Evolutionary conservation across 2,797 vertebrate genomes (phyloP).

Genomic region (Rhinogobio ventralis): DNA sequence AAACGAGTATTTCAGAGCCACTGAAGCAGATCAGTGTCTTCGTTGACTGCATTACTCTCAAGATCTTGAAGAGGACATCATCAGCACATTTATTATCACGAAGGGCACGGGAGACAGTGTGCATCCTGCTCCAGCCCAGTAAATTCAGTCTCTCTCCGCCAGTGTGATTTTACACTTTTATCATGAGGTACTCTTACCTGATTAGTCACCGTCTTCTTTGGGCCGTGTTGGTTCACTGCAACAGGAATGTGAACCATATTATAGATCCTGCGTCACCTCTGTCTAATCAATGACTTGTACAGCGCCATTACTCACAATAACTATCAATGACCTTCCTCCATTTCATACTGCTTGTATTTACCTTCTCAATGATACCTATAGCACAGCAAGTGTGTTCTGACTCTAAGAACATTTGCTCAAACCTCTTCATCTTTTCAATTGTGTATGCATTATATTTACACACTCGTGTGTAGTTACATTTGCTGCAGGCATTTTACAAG

Average conservation of each 20-base stretch:
- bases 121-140: background rate
- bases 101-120: background rate
- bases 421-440: background rate
- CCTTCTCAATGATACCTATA: background rate
- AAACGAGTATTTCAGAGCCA: background rate
- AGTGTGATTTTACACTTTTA: constrained; percentile 18
- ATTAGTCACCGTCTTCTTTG: constrained; percentile 40
- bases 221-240: constrained; percentile 11
- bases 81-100: constrained; percentile 23
- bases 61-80: constrained; percentile 38
- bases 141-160: constrained; percentile 13
- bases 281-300: constrained; percentile 32
- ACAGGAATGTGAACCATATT: constrained; percentile 26
- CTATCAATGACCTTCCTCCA: constrained; percentile 8
- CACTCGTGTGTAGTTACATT: constrained; percentile 12
- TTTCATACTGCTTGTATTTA: background rate
- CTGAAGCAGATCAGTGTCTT: constrained; percentile 16
- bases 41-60: constrained; percentile 3
- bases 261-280: constrained; percentile 8
- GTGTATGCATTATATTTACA: constrained; percentile 12
- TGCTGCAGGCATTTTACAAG: constrained; percentile 21
- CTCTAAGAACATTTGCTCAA: background rate
- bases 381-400: background rate
- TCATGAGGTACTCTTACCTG: constrained; percentile 7
- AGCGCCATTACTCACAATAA: constrained; percentile 14